These are phyloP conservation scores for Periparus ater DNA, from an alignment of 2,797 vertebrate species.

Conservation along the genomic window DNA sequence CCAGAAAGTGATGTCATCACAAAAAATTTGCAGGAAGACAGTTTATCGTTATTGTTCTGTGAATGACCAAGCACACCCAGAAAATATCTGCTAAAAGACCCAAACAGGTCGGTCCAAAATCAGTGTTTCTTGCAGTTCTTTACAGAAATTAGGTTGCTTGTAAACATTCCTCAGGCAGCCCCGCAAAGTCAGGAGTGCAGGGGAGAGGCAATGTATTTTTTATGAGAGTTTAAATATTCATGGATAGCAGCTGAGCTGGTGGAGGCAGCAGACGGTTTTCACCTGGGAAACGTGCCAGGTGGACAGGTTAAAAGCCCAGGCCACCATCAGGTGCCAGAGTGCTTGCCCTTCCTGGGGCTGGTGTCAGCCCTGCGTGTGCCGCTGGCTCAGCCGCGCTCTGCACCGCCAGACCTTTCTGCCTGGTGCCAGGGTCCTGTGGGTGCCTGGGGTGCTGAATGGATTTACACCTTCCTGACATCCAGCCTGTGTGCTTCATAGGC, in stretches of 20 bases:
- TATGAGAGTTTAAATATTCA: conserved; percentile 45
- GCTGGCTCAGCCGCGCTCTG: not conserved
- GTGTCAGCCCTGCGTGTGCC: fast-evolving
- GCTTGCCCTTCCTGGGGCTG: not conserved
- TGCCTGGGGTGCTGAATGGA: not conserved
- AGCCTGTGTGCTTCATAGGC: not conserved
- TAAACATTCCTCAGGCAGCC: not conserved
- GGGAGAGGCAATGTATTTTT: conserved; percentile 8
- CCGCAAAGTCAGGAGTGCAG: not conserved
- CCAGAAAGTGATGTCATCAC: not conserved
- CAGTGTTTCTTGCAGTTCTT: not conserved
- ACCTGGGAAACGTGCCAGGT: not conserved
- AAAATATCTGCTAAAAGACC: not conserved
- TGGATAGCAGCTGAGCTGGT: not conserved
- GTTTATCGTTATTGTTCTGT: not conserved
- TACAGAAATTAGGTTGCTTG: not conserved
- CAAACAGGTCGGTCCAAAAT: not conserved
- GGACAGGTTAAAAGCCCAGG: not conserved
- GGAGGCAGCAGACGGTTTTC: not conserved
- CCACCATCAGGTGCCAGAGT: too few species aligned
- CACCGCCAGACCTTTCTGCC: not conserved
- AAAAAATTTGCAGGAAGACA: not conserved
- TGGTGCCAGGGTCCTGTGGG: not conserved
- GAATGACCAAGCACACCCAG: not conserved
- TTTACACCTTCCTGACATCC: not conserved